Evolutionary conservation across 1,140 invertebrate genomes (phyloP).

Genomic region (Pseudomyrmex pallidus): DNA sequence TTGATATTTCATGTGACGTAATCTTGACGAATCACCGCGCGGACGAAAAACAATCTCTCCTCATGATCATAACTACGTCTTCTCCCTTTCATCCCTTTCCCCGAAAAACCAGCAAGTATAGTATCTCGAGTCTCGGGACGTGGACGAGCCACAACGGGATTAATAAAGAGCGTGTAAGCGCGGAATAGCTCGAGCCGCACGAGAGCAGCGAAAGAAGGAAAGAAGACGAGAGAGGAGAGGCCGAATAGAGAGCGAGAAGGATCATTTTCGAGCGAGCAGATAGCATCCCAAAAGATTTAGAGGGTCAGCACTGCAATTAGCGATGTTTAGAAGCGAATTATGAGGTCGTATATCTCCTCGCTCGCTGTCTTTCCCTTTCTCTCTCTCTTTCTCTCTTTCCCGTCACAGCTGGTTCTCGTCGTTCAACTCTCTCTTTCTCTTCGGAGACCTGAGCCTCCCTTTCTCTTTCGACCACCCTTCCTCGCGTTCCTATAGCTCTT

Average conservation of each 20-base stretch:
- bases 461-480: constrained; percentile 26
- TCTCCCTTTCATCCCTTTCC: constrained; percentile 9
- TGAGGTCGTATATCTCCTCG: constrained; percentile 71
- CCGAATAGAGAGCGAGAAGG: constrained; percentile 24
- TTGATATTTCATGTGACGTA: too few relatives aligned
- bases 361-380: constrained; percentile 33
- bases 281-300: constrained; percentile 78
- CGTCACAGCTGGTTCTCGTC: neutral
- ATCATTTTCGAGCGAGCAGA: constrained; percentile 72
- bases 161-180: constrained; percentile 69
- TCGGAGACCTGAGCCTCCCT: neutral
- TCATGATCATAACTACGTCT: too few relatives aligned
- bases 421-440: neutral
- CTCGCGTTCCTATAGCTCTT: neutral
- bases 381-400: constrained; percentile 27
- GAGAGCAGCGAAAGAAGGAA: constrained; percentile 30
- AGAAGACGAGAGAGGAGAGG: constrained; percentile 42
- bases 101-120: constrained; percentile 23
- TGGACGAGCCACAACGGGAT: constrained; percentile 56
- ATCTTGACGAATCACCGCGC: too few relatives aligned
- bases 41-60: too few relatives aligned
- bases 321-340: constrained; percentile 81
- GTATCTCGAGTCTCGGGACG: constrained; percentile 70
- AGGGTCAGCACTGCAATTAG: constrained; percentile 79
- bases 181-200: constrained; percentile 33